A percentile compares a stretch with the other conserved stretches of the same genome.
Conservation (phyloP, 1,140 invertebrate species). For the Dolichoris vasculosae region DNA sequence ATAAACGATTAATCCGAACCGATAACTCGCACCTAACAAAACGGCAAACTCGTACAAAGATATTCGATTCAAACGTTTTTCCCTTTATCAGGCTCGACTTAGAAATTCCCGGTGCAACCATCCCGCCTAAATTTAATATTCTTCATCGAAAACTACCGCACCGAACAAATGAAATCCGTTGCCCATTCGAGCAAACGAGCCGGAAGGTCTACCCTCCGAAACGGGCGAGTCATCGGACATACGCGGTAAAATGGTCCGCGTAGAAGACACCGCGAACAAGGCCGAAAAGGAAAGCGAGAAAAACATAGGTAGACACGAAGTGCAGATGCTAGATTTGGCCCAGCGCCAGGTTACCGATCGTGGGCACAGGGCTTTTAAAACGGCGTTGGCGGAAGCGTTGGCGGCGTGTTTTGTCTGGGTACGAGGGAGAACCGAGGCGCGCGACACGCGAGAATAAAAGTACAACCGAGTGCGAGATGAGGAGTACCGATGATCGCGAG, state of each 20-base stretch:
- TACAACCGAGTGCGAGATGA: background rate
- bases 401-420: constrained; percentile 26
- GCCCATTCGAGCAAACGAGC: background rate
- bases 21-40: too few species aligned
- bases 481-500: constrained; percentile 22
- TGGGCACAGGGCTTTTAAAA: background rate
- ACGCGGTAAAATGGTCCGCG: background rate
- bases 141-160: background rate
- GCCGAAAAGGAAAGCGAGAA: background rate
- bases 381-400: background rate
- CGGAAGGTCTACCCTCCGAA: background rate
- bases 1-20: too few species aligned
- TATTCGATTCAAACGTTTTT: background rate
- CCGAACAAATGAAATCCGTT: background rate
- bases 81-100: background rate
- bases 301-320: background rate
- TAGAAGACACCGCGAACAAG: background rate
- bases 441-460: background rate
- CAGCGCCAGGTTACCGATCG: background rate
- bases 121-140: background rate
- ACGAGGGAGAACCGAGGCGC: background rate
- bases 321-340: background rate
- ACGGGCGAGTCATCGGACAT: background rate
- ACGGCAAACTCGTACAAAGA: background rate
- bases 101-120: background rate